These are phyloP conservation scores for Denticeps clupeoides DNA, from an alignment of 2,797 vertebrate genomes.

Conservation along the genomic window DNA sequence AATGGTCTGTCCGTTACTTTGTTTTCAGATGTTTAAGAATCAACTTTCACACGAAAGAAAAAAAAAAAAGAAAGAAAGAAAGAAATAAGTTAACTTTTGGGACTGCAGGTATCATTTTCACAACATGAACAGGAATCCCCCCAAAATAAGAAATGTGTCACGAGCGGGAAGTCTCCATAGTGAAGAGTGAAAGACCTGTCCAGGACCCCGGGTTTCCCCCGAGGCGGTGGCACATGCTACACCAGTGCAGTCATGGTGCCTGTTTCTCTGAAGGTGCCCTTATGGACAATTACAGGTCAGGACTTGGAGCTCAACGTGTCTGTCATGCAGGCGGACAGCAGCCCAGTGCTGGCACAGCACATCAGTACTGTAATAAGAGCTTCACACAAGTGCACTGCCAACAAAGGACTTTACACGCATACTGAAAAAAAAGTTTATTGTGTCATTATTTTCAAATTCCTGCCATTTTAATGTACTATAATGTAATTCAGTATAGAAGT, in stretches of 20 bases:
- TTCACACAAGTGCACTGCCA: slow-evolving; percentile 9
- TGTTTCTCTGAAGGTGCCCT: slow-evolving; percentile 6
- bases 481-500: too few relatives aligned
- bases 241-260: not conserved
- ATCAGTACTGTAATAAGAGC: slow-evolving; percentile 8
- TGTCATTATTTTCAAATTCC: too few relatives aligned
- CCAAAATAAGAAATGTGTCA: slow-evolving; percentile 1
- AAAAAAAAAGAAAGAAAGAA: too few relatives aligned
- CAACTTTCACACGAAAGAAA: not conserved
- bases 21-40: too few relatives aligned
- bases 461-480: too few relatives aligned
- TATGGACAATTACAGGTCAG: slow-evolving; percentile 25
- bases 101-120: slow-evolving; percentile 1
- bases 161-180: not conserved
- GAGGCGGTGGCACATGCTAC: not conserved
- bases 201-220: not conserved
- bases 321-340: slow-evolving; percentile 19
- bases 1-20: too few relatives aligned
- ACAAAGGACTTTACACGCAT: slow-evolving; percentile 1
- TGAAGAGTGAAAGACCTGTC: not conserved
- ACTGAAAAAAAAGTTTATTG: too few relatives aligned
- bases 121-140: slow-evolving; percentile 1
- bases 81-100: not conserved
- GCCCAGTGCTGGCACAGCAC: slow-evolving; percentile 5
- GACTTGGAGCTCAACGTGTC: slow-evolving; percentile 12